phyloP scores from a whole-genome alignment of 2,888 invertebrate genomes.

The Cheilosia vernalis region DNA sequence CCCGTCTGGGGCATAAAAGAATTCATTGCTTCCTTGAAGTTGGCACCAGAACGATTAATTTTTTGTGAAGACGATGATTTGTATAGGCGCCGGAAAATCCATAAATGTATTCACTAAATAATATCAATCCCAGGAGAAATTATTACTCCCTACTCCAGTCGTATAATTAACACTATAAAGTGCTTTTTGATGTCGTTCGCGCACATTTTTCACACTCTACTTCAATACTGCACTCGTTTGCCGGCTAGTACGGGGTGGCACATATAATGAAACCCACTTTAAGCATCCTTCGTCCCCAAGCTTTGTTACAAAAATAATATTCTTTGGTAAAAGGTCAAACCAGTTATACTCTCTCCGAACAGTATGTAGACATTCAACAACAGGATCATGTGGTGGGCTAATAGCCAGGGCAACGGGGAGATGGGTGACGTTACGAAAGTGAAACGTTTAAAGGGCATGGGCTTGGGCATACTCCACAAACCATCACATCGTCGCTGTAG shows the following conservation, averaged over 20 bases:
- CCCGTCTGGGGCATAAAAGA: too few relatives aligned
- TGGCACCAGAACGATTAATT: too few relatives aligned
- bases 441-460: conserved; percentile 9
- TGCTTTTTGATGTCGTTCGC: conserved; percentile 56
- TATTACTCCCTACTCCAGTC: background rate
- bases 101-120: background rate
- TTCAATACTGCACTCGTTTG: background rate
- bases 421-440: background rate
- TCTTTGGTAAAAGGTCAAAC: conserved; percentile 50
- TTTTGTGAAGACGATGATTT: too few relatives aligned
- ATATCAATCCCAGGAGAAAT: background rate
- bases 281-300: conserved; percentile 1
- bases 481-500: too few relatives aligned
- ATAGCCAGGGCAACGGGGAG: background rate
- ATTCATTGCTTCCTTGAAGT: too few relatives aligned
- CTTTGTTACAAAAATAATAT: conserved; percentile 60
- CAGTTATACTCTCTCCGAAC: conserved; percentile 2
- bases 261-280: background rate
- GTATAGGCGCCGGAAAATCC: background rate
- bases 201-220: conserved; percentile 10
- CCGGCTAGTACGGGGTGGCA: background rate
- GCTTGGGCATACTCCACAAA: background rate
- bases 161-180: conserved; percentile 44
- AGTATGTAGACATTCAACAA: conserved; percentile 31
- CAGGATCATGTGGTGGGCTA: background rate